Base-by-base conservation (phyloP, 2,888 invertebrate species). In the Parnassius orleans region DNA sequence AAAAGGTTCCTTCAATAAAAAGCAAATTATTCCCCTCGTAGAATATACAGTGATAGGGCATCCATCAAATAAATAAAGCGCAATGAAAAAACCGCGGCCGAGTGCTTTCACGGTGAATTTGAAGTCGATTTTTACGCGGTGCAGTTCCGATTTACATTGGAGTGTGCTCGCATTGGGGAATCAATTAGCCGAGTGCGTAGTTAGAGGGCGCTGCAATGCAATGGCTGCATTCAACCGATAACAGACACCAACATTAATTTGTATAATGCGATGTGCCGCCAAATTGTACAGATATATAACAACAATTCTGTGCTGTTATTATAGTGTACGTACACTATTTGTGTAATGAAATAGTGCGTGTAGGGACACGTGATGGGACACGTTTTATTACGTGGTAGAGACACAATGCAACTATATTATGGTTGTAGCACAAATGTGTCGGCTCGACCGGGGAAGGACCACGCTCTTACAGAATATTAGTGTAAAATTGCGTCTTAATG, bases 161-260 rank as follows among this genome's bases (percentile, higher is more conserved):
- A 63, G 59, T 60, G 59, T 41, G 43, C 50, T 42, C 52, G 50
- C 52, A 51, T 19, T 66, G 63, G 73, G 75, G 75, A 77, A 80
- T 77, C 80, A 81, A 82, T 82, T 81, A 81, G 76, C 72, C 70
- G 70, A 69, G 71, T 68, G 57, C 53, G 72, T 68, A 70, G 63
- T 50, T 50, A 44, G 46, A 67, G 74, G 74, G 73, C 69, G 68
- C 64, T 65, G 68, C 76, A 42, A 14, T 57, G 51, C 57, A 78
- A 77, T 79, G 80, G 78, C 80, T 81, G 79, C 72, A 67, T 64
- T 69, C 66, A 67, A 68, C 67, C 65, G 65, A 71, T 67, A 68
- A 64, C 65, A 61, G 62, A 60, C 64, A 60, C 60, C 56, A 52
- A 44, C 51, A 55, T 64, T 47, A 57, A 65, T 52, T 58, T 61